Conservation (phyloP, 2,797 vertebrate species). For the Phylloscopus collybita region DNA sequence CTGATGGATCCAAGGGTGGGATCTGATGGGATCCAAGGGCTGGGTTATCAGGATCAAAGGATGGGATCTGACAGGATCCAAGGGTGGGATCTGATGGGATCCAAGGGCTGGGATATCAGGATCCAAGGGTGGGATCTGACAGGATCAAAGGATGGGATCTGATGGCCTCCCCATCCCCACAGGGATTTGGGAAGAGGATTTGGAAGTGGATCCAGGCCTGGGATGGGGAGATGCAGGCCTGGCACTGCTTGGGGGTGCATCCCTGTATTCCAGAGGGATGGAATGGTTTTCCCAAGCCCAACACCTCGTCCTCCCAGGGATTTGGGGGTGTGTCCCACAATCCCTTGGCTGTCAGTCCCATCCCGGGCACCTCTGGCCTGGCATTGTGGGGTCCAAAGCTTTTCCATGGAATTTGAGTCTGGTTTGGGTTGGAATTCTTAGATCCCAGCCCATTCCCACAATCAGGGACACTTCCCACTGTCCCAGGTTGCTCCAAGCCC, state of each 20-base stretch:
- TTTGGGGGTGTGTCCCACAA: neutral
- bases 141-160: too few species aligned
- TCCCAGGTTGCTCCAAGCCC: neutral
- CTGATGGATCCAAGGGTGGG: neutral
- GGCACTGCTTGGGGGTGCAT: neutral
- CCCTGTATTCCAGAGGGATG: neutral
- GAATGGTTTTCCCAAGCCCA: neutral
- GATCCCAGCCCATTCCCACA: neutral
- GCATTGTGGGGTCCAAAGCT: neutral
- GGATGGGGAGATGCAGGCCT: neutral
- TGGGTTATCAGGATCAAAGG: neutral
- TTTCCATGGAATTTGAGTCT: neutral
- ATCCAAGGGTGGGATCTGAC: neutral
- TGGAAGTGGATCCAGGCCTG: accelerated
- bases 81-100: neutral
- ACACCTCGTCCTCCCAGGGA: accelerated
- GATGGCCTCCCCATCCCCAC: neutral
- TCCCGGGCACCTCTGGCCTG: accelerated
- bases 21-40: too few species aligned
- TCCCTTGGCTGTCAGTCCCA: accelerated
- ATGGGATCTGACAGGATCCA: too few species aligned
- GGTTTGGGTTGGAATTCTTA: neutral
- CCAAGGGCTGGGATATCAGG: neutral
- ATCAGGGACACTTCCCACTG: neutral
- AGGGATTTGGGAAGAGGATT: neutral